Evolutionary conservation across 2,797 vertebrate genomes (phyloP).

Genomic region (Podarcis siculus): DNA sequence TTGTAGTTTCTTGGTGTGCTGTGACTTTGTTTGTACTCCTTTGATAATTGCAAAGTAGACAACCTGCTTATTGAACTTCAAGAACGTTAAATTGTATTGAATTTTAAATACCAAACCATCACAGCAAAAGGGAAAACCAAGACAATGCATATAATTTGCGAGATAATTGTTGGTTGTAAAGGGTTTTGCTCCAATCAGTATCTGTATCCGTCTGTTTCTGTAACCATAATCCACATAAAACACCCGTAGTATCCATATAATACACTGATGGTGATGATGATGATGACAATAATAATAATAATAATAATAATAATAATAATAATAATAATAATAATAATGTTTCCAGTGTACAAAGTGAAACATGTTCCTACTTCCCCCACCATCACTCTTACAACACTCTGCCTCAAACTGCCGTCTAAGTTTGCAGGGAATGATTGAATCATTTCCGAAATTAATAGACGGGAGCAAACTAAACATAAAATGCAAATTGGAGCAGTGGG

Average conservation of each 20-base stretch:
- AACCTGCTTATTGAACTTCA: background rate
- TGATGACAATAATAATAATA: background rate
- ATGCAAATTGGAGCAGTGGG: too few species aligned
- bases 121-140: conserved; percentile 12
- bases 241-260: background rate
- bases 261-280: background rate
- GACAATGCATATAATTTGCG: conserved; percentile 13
- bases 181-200: conserved; percentile 7
- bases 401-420: too few species aligned
- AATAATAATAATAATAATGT: too few species aligned
- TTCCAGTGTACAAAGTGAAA: too few species aligned
- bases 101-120: conserved; percentile 1
- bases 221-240: too few species aligned
- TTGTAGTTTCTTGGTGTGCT: conserved; percentile 37
- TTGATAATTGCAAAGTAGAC: conserved; percentile 15
- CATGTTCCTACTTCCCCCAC: too few species aligned
- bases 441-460: too few species aligned
- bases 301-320: background rate
- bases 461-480: too few species aligned
- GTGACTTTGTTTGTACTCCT: conserved; percentile 30
- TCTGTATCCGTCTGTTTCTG: background rate
- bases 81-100: background rate
- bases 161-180: conserved; percentile 10
- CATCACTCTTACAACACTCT: too few species aligned
- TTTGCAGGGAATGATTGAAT: too few species aligned